Conservation (phyloP, 2,797 vertebrate species). For the Pelochelys cantorii region DNA sequence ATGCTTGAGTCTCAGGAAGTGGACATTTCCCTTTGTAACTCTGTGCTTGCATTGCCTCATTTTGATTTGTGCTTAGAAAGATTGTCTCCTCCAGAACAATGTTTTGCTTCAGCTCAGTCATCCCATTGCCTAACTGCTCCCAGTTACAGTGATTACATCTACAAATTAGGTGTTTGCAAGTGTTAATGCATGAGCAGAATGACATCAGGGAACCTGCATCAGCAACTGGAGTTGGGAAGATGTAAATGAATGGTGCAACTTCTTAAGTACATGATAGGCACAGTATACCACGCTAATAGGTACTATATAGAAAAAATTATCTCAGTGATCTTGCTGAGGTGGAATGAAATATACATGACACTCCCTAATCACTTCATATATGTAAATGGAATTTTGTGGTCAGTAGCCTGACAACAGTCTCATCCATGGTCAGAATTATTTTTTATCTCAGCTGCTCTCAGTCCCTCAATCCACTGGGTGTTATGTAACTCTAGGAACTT, state of each 20-base stretch:
- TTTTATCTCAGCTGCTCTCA: background rate
- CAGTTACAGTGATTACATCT: background rate
- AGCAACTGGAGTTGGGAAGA: background rate
- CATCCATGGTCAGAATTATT: background rate
- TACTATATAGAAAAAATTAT: background rate
- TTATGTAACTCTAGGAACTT: background rate
- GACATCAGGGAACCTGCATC: background rate
- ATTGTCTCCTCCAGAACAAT: background rate
- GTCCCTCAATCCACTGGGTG: background rate
- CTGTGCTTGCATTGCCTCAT: background rate
- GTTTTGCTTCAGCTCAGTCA: background rate
- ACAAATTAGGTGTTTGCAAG: background rate
- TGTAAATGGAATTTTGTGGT: background rate
- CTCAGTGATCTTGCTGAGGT: background rate
- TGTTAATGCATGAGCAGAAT: background rate
- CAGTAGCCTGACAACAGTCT: background rate
- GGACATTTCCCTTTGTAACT: background rate
- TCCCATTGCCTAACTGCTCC: background rate
- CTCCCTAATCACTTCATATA: background rate
- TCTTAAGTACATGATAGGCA: background rate
- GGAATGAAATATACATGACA: background rate
- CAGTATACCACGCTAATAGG: background rate
- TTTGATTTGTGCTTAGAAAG: background rate
- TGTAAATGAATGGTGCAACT: background rate
- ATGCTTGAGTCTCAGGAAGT: background rate